phyloP scores from a whole-genome alignment of 2,888 invertebrate genomes.

The Orthosia cruda region DNA sequence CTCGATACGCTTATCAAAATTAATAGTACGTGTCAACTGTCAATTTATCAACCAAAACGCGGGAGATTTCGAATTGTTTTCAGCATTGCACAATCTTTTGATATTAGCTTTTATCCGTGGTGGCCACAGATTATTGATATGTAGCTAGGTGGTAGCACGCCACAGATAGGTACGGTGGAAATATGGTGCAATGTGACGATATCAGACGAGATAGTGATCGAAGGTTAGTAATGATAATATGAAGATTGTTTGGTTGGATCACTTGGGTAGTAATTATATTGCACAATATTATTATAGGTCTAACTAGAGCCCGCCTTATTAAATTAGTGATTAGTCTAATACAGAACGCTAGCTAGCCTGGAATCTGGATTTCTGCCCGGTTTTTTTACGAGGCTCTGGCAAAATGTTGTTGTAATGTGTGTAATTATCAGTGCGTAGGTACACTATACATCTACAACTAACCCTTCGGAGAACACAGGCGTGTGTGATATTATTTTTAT shows the following conservation, averaged over 20 bases:
- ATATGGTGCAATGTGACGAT: slow-evolving; percentile 1
- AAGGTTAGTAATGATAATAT: background rate
- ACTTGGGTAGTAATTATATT: background rate
- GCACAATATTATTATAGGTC: background rate
- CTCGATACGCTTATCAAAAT: slow-evolving; percentile 26
- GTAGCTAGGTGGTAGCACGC: too few species aligned
- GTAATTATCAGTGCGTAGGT: too few species aligned
- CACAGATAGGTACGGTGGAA: too few species aligned
- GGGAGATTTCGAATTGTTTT: background rate
- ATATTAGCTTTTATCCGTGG: background rate
- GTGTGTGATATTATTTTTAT: too few species aligned
- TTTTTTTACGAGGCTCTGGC: too few species aligned
- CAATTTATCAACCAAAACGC: background rate
- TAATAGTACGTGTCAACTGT: background rate
- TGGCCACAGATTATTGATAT: too few species aligned
- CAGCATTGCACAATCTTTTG: slow-evolving; percentile 18
- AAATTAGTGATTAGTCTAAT: background rate
- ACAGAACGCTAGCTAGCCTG: background rate
- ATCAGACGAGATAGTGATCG: too few species aligned
- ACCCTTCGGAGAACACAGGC: too few species aligned
- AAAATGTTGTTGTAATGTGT: too few species aligned
- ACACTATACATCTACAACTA: too few species aligned
- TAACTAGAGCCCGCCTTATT: background rate
- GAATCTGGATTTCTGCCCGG: background rate
- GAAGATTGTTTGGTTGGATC: background rate